A percentile compares a stretch with the other conserved stretches of the same genome.
phyloP scores from a whole-genome alignment of 2,797 vertebrate genomes.

The Eulemur mongoz region DNA sequence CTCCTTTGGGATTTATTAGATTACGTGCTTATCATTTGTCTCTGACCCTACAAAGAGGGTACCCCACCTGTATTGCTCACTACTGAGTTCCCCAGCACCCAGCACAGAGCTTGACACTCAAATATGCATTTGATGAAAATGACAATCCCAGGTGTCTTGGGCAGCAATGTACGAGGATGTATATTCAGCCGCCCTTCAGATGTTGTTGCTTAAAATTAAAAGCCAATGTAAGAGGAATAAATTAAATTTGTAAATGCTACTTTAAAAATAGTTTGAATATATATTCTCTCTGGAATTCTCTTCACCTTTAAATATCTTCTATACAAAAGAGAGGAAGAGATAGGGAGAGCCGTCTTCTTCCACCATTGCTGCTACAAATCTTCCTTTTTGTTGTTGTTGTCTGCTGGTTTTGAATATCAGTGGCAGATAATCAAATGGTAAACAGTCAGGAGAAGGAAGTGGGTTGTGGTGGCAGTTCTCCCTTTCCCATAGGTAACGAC shows the following conservation, averaged over 20 bases:
- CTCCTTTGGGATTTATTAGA: background rate
- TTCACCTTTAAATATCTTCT: background rate
- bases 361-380: background rate
- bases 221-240: background rate
- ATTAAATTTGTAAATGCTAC: background rate
- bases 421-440: background rate
- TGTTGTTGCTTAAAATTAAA: slow-evolving; percentile 5
- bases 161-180: background rate
- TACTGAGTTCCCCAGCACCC: background rate
- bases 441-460: background rate
- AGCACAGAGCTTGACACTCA: background rate
- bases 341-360: background rate
- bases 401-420: background rate
- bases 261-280: slow-evolving; percentile 7
- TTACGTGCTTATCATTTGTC: background rate
- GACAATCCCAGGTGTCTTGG: background rate
- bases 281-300: background rate
- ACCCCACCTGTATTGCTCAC: background rate
- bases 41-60: background rate
- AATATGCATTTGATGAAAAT: background rate
- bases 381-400: background rate
- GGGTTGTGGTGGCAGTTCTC: background rate
- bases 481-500: background rate
- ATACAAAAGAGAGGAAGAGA: background rate
- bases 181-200: background rate